Evolutionary conservation across 2,113 vertebrate species (phyloP).

Genomic region (Pachyramphus minor): DNA sequence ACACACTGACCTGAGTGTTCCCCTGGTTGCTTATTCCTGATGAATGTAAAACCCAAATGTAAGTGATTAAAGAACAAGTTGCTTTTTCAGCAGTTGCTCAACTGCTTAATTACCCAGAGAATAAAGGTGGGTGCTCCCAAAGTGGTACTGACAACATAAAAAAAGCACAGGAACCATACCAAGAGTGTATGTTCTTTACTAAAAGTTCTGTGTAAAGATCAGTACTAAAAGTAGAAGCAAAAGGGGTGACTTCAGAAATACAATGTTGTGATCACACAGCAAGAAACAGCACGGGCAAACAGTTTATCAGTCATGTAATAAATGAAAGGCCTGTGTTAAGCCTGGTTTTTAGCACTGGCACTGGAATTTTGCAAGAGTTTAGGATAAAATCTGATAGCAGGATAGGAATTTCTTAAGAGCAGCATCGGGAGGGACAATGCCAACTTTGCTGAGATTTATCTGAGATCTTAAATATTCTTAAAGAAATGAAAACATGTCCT

Average conservation of each 20-base stretch:
- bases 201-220: constrained; percentile 22
- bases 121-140: background rate
- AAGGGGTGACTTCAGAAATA: background rate
- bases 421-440: background rate
- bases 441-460: background rate
- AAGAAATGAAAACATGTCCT: background rate
- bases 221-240: background rate
- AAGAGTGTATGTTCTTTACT: constrained; percentile 20
- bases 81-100: background rate
- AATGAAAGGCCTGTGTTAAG: background rate
- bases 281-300: background rate
- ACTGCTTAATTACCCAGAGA: background rate
- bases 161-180: background rate
- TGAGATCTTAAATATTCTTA: background rate
- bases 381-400: background rate
- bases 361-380: background rate
- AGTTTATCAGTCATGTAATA: background rate
- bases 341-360: background rate
- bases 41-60: background rate
- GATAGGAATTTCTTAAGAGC: background rate
- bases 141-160: background rate
- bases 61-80: background rate
- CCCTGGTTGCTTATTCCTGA: background rate
- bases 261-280: background rate
- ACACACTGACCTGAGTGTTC: background rate